Evolutionary conservation across 2,797 vertebrate species (phyloP).

Genomic region (Aselliscus stoliczkanus): DNA sequence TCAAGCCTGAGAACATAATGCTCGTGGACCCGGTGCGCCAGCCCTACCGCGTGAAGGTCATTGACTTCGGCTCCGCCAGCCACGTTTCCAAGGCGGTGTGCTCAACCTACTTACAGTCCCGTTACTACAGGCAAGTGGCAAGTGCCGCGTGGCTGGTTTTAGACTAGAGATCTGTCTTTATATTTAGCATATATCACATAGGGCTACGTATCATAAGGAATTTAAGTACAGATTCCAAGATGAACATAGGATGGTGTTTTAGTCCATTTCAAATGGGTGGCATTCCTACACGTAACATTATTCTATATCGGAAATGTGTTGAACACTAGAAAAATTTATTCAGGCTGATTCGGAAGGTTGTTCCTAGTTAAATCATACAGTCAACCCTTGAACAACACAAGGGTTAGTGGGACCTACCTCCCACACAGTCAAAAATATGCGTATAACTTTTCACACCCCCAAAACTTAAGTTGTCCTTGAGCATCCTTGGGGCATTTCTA

Average conservation of each 20-base stretch:
- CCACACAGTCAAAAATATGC: neutral
- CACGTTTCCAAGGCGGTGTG: conserved; percentile 98
- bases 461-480: neutral
- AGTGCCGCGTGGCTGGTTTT: neutral
- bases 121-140: conserved; percentile 93
- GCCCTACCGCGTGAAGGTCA: conserved; percentile 97
- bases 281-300: neutral
- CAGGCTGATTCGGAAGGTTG: conserved; percentile 2
- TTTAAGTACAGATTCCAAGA: conserved; percentile 20
- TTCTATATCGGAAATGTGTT: conserved; percentile 2
- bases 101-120: conserved; percentile 97
- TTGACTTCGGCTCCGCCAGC: conserved; percentile 98
- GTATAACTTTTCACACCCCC: neutral
- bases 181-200: neutral
- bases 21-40: conserved; percentile 95
- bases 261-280: neutral
- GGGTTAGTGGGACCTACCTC: neutral
- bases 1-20: conserved; percentile 99
- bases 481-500: neutral
- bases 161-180: neutral
- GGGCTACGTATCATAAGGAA: neutral
- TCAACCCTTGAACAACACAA: neutral
- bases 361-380: conserved; percentile 34
- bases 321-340: conserved; percentile 19
- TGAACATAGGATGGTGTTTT: neutral